Evolutionary conservation across 2,797 vertebrate species (phyloP), one percentile per base, ranked within the genome.

Genomic region (Myoxocephalus aenaeus): DNA sequence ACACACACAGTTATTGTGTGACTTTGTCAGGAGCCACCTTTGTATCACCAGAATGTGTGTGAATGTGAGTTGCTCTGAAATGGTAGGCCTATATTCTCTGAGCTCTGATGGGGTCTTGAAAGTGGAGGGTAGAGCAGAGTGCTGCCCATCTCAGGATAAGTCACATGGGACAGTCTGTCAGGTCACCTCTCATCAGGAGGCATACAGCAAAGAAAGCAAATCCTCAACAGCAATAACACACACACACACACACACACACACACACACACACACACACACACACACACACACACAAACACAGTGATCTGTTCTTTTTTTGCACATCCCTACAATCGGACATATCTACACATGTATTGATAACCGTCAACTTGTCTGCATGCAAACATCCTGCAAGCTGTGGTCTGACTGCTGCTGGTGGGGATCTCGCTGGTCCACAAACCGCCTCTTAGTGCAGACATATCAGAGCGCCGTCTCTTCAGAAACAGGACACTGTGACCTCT

Each of bases 151-250:
- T 46, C 74, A 78, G 66, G 70, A 85, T 69, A 87, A 93, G 88
- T 90, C 89, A 86, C 92, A 85, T 89, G 92, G 88, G 92, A 90
- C 89, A 91, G 89, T 89, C 84, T 94, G 91, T 94, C 94, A 92
- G 91, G 87, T 93, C 92, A 89, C 76, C 74, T 92, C 90, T 87
- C 86, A 83, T 95, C 93, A 92, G 86, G 73, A 81, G 73, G 71
- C 46, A 36, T 73, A 46, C 75, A 89, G 87, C 82, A 73, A 65
- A 86, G 78, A 66, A 86, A 87, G 81, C 84, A 90, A 84, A 88
- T 84, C 77, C 51, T 58, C 68, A 77, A 81, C 73, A 71, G 63
- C 62, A 74, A 65, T 40, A 79, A 77, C 36, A 59, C 34, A 68
- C 48, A 58, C 13, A 11, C 46, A 65, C 7, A 34, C 34, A 34